These are phyloP conservation scores for Haplochromis vanheusdeni DNA, from an alignment of 2,113 vertebrate species.

Conservation along the genomic window DNA sequence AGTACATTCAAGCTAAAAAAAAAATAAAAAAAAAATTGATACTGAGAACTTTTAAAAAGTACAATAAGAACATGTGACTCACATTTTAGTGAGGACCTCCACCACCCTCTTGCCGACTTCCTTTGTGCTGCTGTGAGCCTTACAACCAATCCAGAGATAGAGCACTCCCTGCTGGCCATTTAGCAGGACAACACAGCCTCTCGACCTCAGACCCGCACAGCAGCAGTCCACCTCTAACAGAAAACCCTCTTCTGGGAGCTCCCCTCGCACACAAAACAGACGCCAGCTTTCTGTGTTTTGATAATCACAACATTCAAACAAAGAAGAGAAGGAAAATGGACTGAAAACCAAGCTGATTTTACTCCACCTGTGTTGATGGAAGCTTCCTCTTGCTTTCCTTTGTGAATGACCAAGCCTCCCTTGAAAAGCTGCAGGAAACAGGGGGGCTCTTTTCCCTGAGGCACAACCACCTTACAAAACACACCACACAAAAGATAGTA, in stretches of 20 bases:
- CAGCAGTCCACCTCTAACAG: conserved; percentile 68
- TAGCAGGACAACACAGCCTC: conserved; percentile 65
- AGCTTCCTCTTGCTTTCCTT: conserved; percentile 39
- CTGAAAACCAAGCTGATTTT: background rate
- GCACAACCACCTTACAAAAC: conserved; percentile 58
- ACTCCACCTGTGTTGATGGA: conserved; percentile 45
- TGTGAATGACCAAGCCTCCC: conserved; percentile 70
- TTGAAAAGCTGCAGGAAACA: conserved; percentile 77
- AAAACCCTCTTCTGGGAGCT: conserved; percentile 64
- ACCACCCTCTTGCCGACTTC: conserved; percentile 62
- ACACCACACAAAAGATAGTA: background rate
- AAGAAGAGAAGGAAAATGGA: background rate
- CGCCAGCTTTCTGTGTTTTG: conserved; percentile 46
- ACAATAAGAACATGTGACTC: background rate
- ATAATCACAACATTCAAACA: background rate
- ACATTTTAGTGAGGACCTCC: conserved; percentile 65
- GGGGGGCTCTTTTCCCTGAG: conserved; percentile 71
- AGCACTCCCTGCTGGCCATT: conserved; percentile 62
- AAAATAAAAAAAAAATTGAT: background rate
- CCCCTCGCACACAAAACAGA: conserved; percentile 70
- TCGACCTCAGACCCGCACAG: conserved; percentile 69
- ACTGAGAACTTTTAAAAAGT: background rate
- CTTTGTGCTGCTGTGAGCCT: conserved; percentile 51
- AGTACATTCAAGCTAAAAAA: background rate
- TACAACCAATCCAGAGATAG: conserved; percentile 74